Evolutionary conservation across 2,797 vertebrate genomes (phyloP).

Genomic region (Thripadectes ignobilis): DNA sequence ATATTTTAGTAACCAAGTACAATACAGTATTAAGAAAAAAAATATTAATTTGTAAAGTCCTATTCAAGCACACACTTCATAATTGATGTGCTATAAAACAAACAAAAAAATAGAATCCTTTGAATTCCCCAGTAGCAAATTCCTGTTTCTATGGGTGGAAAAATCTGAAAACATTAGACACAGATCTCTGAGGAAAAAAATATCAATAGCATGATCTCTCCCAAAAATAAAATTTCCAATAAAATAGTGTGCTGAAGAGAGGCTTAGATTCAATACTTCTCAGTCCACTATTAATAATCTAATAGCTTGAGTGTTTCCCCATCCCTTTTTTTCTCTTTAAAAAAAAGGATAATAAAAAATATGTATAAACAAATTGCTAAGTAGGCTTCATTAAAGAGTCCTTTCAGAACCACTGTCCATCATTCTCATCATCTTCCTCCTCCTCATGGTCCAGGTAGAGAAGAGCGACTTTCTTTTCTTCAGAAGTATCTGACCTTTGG

Average conservation of each 20-base stretch:
- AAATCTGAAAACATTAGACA: not conserved
- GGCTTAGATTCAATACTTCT: not conserved
- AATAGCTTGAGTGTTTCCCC: not conserved
- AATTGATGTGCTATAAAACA: not conserved
- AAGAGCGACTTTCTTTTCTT: conserved; percentile 87
- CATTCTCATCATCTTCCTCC: conserved; percentile 75
- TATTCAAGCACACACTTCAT: conserved; percentile 8
- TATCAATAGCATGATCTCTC: not conserved
- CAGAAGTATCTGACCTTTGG: conserved; percentile 78
- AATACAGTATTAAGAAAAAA: conserved; percentile 23
- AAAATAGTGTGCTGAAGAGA: not conserved
- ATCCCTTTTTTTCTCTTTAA: not conserved
- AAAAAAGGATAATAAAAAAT: conserved; percentile 10
- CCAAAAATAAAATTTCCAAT: not conserved
- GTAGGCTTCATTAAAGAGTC: not conserved
- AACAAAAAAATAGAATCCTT: not conserved
- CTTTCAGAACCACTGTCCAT: conserved; percentile 79
- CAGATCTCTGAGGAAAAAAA: not conserved
- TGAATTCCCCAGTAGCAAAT: conserved; percentile 20
- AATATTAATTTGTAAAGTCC: not conserved
- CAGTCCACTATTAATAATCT: not conserved
- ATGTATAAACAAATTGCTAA: not conserved
- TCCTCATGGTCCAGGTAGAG: conserved; percentile 87
- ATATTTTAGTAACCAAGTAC: conserved; percentile 28
- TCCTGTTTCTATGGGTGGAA: not conserved